Conservation (phyloP, 2,797 vertebrate genomes). For the Xenops minutus region DNA sequence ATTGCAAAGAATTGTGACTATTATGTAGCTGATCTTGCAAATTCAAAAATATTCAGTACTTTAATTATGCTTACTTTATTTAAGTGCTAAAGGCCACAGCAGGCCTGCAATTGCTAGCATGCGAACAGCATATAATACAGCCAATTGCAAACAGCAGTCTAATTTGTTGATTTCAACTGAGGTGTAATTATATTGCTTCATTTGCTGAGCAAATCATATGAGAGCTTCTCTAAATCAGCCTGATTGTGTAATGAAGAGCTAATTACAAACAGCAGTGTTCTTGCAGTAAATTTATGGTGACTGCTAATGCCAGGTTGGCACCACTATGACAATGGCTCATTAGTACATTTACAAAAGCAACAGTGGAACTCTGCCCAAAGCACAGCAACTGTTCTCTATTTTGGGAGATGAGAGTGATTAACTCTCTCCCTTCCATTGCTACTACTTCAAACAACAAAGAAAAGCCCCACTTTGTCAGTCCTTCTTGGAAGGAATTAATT, state of each 20-base stretch:
- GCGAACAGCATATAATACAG: conserved; percentile 72
- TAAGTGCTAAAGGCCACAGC: conserved; percentile 72
- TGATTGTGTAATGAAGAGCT: conserved; percentile 87
- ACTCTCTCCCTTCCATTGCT: conserved; percentile 51
- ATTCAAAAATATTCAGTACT: conserved; percentile 65
- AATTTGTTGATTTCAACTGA: conserved; percentile 85
- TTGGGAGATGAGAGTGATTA: conserved; percentile 58
- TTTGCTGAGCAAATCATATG: conserved; percentile 83
- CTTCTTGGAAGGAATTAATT: conserved; percentile 3
- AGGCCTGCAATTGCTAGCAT: conserved; percentile 62
- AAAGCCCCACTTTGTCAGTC: background rate
- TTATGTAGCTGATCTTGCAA: conserved; percentile 48
- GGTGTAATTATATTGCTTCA: conserved; percentile 84
- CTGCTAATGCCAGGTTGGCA: conserved; percentile 81
- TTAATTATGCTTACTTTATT: conserved; percentile 75
- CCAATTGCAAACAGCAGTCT: conserved; percentile 79
- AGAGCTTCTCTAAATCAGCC: conserved; percentile 82
- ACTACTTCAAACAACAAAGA: conserved; percentile 47
- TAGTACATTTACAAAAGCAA: conserved; percentile 80
- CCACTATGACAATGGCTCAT: conserved; percentile 79
- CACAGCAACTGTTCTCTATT: conserved; percentile 48
- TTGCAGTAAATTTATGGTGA: conserved; percentile 80
- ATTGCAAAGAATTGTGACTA: conserved; percentile 55
- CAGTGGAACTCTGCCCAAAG: conserved; percentile 69
- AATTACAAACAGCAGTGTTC: conserved; percentile 85